Evolutionary conservation across 2,113 vertebrate genomes (phyloP).

Genomic region (Peromyscus leucopus): DNA sequence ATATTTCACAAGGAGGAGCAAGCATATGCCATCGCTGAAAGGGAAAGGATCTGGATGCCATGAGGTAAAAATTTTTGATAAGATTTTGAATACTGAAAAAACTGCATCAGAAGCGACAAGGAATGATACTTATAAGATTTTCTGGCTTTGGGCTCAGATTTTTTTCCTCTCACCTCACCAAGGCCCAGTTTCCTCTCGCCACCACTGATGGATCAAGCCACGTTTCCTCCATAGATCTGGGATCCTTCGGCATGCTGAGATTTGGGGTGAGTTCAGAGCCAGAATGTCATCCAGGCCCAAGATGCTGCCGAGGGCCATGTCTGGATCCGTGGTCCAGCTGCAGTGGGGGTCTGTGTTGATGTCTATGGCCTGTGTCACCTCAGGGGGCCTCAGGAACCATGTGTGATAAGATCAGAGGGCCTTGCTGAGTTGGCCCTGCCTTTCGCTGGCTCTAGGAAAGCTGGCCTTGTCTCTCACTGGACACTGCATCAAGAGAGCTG

Average conservation of each 20-base stretch:
- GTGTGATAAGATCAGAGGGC: too few relatives aligned
- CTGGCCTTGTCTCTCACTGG: too few relatives aligned
- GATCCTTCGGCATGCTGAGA: neutral
- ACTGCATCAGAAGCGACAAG: neutral
- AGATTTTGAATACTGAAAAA: conserved; percentile 16
- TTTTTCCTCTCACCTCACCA: neutral
- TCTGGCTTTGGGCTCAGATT: neutral
- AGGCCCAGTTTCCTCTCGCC: neutral
- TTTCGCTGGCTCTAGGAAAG: too few relatives aligned
- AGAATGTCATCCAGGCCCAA: too few relatives aligned
- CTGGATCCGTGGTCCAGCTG: too few relatives aligned
- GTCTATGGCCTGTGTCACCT: too few relatives aligned
- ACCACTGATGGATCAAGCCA: neutral
- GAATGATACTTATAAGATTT: neutral
- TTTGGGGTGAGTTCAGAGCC: too few relatives aligned
- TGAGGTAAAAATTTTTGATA: conserved; percentile 21
- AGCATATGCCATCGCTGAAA: conserved; percentile 1
- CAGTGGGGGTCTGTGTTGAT: too few relatives aligned
- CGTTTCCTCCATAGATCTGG: neutral
- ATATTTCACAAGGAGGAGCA: neutral
- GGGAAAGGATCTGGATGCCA: neutral
- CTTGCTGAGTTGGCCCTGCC: too few relatives aligned
- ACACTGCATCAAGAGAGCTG: too few relatives aligned
- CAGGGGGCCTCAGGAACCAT: too few relatives aligned
- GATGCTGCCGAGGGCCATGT: too few relatives aligned